Evolutionary conservation across 2,113 vertebrate genomes (phyloP).

Genomic region (Trichomycterus rosablanca): DNA sequence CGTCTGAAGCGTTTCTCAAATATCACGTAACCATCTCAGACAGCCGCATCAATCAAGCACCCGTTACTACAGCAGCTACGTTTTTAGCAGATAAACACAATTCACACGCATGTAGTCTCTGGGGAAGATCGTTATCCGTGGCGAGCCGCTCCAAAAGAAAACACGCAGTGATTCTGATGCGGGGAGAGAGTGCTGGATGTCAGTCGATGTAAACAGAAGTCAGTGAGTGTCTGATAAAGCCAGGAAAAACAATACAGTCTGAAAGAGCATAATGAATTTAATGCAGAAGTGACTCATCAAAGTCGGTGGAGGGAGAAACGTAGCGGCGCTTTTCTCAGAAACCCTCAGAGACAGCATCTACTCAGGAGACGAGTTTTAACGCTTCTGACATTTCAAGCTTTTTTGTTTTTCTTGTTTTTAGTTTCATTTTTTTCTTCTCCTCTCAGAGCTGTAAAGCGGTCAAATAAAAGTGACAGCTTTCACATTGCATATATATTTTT

Average conservation of each 20-base stretch:
- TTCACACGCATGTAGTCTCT: constrained; percentile 22
- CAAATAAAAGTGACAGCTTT: constrained; percentile 14
- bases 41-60: constrained; percentile 21
- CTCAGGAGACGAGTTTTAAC: not conserved
- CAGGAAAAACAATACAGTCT: constrained; percentile 11
- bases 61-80: constrained; percentile 29
- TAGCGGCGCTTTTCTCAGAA: not conserved
- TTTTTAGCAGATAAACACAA: constrained; percentile 18
- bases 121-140: constrained; percentile 39
- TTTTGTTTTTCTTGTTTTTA: not conserved
- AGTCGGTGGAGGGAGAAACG: not conserved
- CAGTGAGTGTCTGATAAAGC: constrained; percentile 9
- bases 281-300: constrained; percentile 15
- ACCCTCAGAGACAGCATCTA: not conserved
- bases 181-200: constrained; percentile 18
- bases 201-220: constrained; percentile 30
- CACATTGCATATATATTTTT: not conserved
- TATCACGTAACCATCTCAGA: constrained; percentile 14
- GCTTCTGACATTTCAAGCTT: constrained; percentile 18
- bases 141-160: constrained; percentile 13
- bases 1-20: not conserved
- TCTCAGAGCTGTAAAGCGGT: not conserved
- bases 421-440: too few species aligned
- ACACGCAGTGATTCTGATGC: constrained; percentile 31
- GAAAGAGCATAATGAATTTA: constrained; percentile 15